phyloP scores from a whole-genome alignment of 2,888 invertebrate species.

The Eueremaeus valkanovi region DNA sequence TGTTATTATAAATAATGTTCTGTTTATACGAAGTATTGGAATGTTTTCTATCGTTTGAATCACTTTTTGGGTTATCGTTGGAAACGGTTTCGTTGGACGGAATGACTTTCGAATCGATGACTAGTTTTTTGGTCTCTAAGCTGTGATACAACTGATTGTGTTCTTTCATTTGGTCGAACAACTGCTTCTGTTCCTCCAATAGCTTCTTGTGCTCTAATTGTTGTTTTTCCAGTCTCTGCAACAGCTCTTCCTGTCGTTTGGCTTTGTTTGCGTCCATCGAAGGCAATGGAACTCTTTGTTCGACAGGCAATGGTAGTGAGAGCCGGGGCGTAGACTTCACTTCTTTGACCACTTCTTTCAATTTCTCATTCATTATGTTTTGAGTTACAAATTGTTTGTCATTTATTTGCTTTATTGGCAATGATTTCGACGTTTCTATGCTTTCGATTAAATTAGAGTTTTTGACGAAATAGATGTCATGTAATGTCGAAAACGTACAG shows the following conservation, averaged over 20 bases:
- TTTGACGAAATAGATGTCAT: conserved; percentile 40
- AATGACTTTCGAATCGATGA: not conserved
- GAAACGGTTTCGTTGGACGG: not conserved
- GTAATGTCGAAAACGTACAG: conserved; percentile 73
- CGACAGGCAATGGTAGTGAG: conserved; percentile 49
- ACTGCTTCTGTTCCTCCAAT: conserved; percentile 64
- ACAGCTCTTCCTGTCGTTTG: conserved; percentile 55
- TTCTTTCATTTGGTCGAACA: conserved; percentile 61
- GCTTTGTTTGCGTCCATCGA: conserved; percentile 37
- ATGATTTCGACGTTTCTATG: not conserved
- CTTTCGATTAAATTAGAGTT: conserved; percentile 24
- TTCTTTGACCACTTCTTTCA: conserved; percentile 38
- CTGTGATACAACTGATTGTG: conserved; percentile 50
- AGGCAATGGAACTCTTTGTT: conserved; percentile 49
- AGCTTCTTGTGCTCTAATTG: conserved; percentile 65
- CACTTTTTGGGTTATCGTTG: not conserved
- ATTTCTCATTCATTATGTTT: conserved; percentile 45
- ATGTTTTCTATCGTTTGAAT: not conserved
- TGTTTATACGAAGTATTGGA: not conserved
- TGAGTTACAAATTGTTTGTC: conserved; percentile 43
- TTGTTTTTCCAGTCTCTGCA: conserved; percentile 65
- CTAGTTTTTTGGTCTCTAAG: conserved; percentile 16
- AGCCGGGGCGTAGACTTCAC: not conserved
- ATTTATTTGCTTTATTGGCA: not conserved
- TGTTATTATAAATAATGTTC: not conserved